phyloP scores from a whole-genome alignment of 2,888 invertebrate genomes.

The Mamestra brassicae region DNA sequence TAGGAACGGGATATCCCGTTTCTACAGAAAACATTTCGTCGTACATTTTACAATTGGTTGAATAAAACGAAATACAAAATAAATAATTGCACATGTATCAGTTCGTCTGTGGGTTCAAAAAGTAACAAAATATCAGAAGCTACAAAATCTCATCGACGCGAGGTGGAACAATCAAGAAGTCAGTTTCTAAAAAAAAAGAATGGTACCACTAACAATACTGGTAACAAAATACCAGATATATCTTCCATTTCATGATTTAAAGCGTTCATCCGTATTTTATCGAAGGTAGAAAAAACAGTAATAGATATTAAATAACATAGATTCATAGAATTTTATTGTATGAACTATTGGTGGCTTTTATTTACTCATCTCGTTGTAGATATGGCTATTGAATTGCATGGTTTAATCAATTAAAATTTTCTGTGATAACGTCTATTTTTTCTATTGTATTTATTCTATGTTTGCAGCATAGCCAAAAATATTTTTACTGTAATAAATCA shows the following conservation, averaged over 20 bases:
- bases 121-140: neutral
- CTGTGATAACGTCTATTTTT: neutral
- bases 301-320: neutral
- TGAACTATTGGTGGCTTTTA: neutral
- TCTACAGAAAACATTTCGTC: neutral
- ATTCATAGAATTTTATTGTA: neutral
- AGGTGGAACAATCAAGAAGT: too few species aligned
- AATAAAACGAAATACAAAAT: neutral
- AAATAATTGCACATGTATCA: neutral
- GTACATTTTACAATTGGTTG: neutral
- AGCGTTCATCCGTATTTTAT: conserved; percentile 2
- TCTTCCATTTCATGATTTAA: neutral
- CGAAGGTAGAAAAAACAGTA: neutral
- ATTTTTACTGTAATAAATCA: neutral
- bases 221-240: neutral
- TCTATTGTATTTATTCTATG: neutral
- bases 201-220: neutral
- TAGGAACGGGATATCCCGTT: neutral
- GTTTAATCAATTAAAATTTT: neutral
- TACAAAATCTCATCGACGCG: neutral
- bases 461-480: too few species aligned
- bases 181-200: too few species aligned
- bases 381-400: neutral
- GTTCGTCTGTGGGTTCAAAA: neutral
- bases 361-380: neutral